Evolutionary conservation across 2,888 invertebrate genomes (phyloP).

Genomic region (Azorinus chamasolen): DNA sequence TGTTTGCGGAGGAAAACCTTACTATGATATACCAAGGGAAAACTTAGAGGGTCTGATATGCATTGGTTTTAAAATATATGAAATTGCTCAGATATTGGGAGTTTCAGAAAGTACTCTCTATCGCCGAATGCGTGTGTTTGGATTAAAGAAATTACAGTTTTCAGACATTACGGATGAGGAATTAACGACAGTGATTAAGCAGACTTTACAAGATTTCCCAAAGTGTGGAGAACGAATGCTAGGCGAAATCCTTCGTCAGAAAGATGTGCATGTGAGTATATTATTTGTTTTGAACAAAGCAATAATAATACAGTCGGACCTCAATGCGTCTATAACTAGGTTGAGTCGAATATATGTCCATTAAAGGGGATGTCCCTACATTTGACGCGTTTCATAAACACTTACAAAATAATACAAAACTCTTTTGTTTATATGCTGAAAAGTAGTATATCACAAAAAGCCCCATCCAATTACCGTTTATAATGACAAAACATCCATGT

Average conservation of each 20-base stretch:
- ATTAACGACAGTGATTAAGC: constrained; percentile 10
- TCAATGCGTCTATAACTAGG: too few species aligned
- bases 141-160: constrained; percentile 22
- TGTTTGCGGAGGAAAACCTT: constrained; percentile 1
- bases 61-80: constrained; percentile 23
- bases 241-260: constrained; percentile 20
- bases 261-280: constrained; percentile 14
- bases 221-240: constrained; percentile 34
- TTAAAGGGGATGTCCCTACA: too few species aligned
- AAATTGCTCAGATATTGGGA: constrained; percentile 18
- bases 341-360: too few species aligned
- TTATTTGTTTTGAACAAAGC: not conserved
- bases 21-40: constrained; percentile 22
- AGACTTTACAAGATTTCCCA: constrained; percentile 25
- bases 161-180: constrained; percentile 24
- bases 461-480: too few species aligned
- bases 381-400: too few species aligned
- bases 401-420: too few species aligned
- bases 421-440: too few species aligned
- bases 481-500: too few species aligned
- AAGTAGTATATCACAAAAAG: too few species aligned
- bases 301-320: too few species aligned
- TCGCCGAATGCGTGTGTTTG: constrained; percentile 23
- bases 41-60: constrained; percentile 17
- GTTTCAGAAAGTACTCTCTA: constrained; percentile 28